phyloP scores from a whole-genome alignment of 2,888 invertebrate species.

The Penaeus monodon region DNA sequence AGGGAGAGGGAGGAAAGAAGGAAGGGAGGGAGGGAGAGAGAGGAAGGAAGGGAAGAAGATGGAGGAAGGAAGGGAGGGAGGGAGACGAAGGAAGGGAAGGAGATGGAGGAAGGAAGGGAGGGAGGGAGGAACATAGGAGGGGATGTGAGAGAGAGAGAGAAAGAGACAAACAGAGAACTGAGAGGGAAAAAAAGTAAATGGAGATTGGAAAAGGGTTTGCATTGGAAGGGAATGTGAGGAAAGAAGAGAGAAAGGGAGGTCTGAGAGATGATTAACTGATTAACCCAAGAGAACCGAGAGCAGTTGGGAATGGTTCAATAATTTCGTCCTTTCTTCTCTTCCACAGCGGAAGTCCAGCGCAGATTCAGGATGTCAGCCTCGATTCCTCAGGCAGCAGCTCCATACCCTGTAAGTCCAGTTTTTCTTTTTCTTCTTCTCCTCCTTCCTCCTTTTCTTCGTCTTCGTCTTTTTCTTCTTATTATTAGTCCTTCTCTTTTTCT shows the following conservation, averaged over 20 bases:
- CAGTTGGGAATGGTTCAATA: not conserved
- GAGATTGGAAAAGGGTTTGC: not conserved
- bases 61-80: not conserved
- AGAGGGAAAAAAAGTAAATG: not conserved
- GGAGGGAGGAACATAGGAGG: too few relatives aligned
- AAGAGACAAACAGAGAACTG: not conserved
- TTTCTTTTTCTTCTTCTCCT: not conserved
- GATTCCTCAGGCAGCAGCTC: conserved; percentile 73
- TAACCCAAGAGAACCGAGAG: too few relatives aligned
- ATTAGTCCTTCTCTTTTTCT: not conserved
- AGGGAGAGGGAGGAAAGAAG: not conserved
- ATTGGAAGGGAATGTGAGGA: not conserved
- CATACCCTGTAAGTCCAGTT: conserved; percentile 67
- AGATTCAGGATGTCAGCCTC: conserved; percentile 70
- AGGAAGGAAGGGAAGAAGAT: not conserved
- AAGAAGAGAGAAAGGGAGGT: not conserved
- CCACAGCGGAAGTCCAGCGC: conserved; percentile 48
- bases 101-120: not conserved
- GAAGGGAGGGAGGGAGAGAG: too few relatives aligned
- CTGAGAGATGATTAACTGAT: not conserved
- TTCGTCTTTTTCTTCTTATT: not conserved
- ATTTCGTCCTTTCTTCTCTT: not conserved
- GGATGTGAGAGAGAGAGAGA: not conserved
- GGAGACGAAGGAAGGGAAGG: not conserved
- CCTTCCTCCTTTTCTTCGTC: not conserved